These are phyloP conservation scores for Pithys albifrons DNA, from an alignment of 2,113 vertebrate species.

Conservation along the genomic window DNA sequence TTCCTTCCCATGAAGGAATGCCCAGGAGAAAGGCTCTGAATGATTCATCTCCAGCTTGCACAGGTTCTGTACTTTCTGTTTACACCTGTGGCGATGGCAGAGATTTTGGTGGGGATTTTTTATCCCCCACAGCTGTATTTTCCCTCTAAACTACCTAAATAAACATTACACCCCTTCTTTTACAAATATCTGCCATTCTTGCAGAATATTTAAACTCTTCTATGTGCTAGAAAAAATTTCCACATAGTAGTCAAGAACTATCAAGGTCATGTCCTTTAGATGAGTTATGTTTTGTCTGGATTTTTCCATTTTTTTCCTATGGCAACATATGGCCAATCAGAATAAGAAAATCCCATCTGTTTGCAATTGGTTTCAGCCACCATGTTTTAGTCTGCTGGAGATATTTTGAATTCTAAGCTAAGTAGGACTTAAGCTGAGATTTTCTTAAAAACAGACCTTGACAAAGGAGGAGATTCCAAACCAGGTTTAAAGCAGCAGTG, in stretches of 20 bases:
- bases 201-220: not conserved
- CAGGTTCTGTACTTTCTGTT: conserved; percentile 18
- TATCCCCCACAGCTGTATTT: not conserved
- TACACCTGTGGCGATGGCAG: conserved; percentile 61
- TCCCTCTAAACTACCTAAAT: conserved; percentile 2
- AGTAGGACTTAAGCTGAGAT: not conserved
- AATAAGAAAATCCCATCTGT: conserved; percentile 63
- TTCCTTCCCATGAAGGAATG: conserved; percentile 60
- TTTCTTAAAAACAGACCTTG: not conserved
- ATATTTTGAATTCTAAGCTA: conserved; percentile 56
- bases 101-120: not conserved
- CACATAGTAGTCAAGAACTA: conserved; percentile 36
- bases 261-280: conserved; percentile 54
- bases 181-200: not conserved
- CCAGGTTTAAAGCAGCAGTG: not conserved
- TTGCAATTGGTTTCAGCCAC: conserved; percentile 62
- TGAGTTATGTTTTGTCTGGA: conserved; percentile 62
- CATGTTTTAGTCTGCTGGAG: conserved; percentile 30
- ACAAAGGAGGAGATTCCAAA: not conserved
- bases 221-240: not conserved
- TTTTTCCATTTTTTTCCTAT: conserved; percentile 51
- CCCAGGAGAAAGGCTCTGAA: conserved; percentile 47
- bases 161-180: not conserved
- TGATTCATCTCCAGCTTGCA: conserved; percentile 44
- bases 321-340: conserved; percentile 61